Percentiles rank a stretch among this genome's conserved stretches.
phyloP scores from a whole-genome alignment of 64 coral and sea anemone species.

The Platygyra sinensis region DNA sequence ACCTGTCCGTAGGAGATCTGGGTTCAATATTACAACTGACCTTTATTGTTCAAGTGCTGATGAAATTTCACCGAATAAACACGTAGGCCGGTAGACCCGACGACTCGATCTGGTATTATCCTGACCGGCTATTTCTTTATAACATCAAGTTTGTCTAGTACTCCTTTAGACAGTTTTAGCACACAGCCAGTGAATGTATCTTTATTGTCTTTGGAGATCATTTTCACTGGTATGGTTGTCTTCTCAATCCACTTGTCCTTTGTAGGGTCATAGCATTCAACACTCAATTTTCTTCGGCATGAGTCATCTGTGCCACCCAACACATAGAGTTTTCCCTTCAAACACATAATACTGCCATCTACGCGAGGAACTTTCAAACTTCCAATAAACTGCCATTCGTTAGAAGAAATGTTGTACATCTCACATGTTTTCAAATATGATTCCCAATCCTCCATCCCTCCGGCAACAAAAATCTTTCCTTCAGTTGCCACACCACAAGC shows the following conservation, averaged over 20 bases:
- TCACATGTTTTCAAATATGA: not conserved
- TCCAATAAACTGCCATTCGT: constrained; percentile 8
- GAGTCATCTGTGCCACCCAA: not conserved
- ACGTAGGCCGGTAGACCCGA: too few species aligned
- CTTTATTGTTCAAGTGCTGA: too few species aligned
- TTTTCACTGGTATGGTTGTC: not conserved
- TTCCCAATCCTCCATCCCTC: not conserved
- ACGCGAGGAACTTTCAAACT: not conserved
- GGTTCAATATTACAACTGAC: too few species aligned
- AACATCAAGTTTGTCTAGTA: not conserved
- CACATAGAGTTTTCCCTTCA: not conserved
- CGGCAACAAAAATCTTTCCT: not conserved
- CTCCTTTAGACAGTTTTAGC: not conserved
- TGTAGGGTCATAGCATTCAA: not conserved
- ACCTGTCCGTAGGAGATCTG: too few species aligned
- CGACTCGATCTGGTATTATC: too few species aligned
- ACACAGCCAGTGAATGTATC: not conserved
- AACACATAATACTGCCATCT: not conserved
- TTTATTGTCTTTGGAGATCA: not conserved
- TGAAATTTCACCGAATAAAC: too few species aligned
- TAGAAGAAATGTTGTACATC: not conserved
- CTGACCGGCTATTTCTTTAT: not conserved
- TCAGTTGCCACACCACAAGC: not conserved
- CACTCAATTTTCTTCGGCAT: not conserved
- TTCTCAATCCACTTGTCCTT: not conserved